Percentiles rank a stretch among this genome's conserved stretches.
These are phyloP conservation scores for Gallinago paraguaiae DNA, from an alignment of 2,113 vertebrate species.

Conservation along the genomic window DNA sequence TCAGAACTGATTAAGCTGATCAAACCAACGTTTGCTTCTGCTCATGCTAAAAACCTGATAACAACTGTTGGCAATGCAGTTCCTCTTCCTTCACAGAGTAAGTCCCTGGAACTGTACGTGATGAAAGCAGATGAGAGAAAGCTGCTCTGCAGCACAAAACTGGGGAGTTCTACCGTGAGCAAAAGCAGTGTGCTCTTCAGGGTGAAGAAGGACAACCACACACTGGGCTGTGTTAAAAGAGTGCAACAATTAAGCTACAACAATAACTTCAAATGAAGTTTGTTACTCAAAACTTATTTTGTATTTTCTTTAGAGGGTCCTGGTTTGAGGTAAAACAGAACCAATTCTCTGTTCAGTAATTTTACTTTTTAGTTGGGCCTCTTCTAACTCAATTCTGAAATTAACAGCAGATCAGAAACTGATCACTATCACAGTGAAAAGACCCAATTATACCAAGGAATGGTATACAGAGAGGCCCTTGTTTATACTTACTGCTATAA, in stretches of 20 bases:
- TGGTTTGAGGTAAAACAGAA: too few relatives aligned
- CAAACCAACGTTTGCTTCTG: not conserved
- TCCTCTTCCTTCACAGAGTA: not conserved
- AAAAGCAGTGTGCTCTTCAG: not conserved
- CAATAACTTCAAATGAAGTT: not conserved
- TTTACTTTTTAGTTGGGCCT: too few relatives aligned
- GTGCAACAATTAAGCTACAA: not conserved
- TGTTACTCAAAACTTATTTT: not conserved
- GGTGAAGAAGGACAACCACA: not conserved
- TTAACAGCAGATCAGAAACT: too few relatives aligned
- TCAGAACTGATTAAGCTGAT: not conserved
- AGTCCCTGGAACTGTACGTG: not conserved
- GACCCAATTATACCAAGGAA: too few relatives aligned
- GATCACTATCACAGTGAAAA: too few relatives aligned
- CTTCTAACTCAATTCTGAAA: too few relatives aligned
- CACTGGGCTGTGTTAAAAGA: not conserved
- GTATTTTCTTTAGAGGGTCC: not conserved
- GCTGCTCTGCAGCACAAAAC: not conserved
- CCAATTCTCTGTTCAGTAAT: too few relatives aligned
- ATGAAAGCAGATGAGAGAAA: not conserved
- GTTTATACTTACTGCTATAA: too few relatives aligned
- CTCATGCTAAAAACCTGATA: not conserved
- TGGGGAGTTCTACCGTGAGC: not conserved
- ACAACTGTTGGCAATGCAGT: not conserved
- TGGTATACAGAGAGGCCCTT: too few relatives aligned